Evolutionary conservation across 2,888 invertebrate genomes (phyloP).

Genomic region (Xestia c-nigrum): DNA sequence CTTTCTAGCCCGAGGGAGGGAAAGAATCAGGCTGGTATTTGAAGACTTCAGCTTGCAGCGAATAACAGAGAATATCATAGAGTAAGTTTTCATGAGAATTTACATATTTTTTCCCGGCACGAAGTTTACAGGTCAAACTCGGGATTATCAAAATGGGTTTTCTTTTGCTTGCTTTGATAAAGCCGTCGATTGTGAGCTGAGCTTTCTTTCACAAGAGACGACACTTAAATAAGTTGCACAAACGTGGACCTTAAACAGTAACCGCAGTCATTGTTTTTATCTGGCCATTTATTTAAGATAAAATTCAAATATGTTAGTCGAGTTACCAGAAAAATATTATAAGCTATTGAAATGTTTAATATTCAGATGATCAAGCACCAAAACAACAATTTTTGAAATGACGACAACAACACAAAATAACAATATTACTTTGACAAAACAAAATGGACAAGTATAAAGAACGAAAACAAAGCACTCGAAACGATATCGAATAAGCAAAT

Average conservation of each 20-base stretch:
- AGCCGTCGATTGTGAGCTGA: not conserved
- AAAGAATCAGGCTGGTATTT: constrained; percentile 95
- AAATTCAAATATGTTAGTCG: not conserved
- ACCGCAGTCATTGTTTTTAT: not conserved
- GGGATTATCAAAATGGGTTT: not conserved
- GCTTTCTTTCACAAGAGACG: not conserved
- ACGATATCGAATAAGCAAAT: constrained; percentile 67
- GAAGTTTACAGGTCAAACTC: not conserved
- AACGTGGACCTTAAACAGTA: not conserved
- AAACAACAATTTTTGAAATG: constrained; percentile 11
- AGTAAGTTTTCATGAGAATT: constrained; percentile 88
- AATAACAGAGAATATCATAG: constrained; percentile 90
- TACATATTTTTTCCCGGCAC: not conserved
- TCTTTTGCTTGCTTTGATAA: not conserved
- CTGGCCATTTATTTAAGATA: not conserved
- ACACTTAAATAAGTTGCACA: not conserved
- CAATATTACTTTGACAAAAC: constrained; percentile 42
- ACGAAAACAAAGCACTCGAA: constrained; percentile 59
- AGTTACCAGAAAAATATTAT: not conserved
- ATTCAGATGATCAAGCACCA: constrained; percentile 10
- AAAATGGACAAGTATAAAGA: constrained; percentile 45
- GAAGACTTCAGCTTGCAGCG: constrained; percentile 95
- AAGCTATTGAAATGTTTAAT: not conserved
- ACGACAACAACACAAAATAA: constrained; percentile 16
- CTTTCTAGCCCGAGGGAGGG: constrained; percentile 95